Conservation (phyloP, 2,797 vertebrate species). For the Microhierax caerulescens region DNA sequence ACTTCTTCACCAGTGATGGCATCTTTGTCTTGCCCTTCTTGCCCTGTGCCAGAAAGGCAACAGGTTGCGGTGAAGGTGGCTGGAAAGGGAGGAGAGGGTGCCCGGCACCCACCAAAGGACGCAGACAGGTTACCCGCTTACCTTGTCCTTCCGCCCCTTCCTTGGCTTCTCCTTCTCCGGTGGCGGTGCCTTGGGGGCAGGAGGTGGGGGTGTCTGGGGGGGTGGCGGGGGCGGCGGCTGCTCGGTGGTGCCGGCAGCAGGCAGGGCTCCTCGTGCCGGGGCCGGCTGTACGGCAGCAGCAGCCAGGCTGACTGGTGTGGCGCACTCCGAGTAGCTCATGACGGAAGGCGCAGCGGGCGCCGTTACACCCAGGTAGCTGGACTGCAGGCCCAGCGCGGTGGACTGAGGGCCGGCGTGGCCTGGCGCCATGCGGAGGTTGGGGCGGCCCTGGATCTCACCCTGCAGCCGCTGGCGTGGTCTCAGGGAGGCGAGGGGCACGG, state of each 20-base stretch:
- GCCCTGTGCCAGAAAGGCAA: constrained; percentile 60
- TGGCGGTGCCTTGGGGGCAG: constrained; percentile 68
- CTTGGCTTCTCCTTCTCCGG: constrained; percentile 83
- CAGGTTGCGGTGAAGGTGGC: rapidly evolving
- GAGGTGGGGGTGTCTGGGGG: constrained; percentile 57
- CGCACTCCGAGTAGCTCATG: constrained; percentile 80
- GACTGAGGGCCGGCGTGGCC: constrained; percentile 59
- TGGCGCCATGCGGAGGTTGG: neutral
- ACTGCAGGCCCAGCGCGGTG: constrained; percentile 52
- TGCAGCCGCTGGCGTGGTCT: constrained; percentile 26
- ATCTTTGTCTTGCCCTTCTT: constrained; percentile 98
- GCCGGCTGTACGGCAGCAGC: constrained; percentile 74
- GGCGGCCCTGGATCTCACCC: neutral
- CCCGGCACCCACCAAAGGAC: rapidly evolving
- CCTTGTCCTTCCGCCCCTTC: constrained; percentile 92
- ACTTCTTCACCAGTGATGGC: constrained; percentile 96
- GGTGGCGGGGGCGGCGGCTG: constrained; percentile 66
- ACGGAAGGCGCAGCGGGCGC: constrained; percentile 73
- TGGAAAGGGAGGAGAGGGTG: neutral
- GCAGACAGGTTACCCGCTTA: neutral
- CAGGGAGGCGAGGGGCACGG: neutral
- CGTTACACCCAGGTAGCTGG: constrained; percentile 81
- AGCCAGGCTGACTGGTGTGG: constrained; percentile 64
- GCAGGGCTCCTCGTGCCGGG: constrained; percentile 69
- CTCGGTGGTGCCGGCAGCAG: constrained; percentile 58